phyloP scores from a whole-genome alignment of 2,888 invertebrate species.

The Celastrina argiolus region DNA sequence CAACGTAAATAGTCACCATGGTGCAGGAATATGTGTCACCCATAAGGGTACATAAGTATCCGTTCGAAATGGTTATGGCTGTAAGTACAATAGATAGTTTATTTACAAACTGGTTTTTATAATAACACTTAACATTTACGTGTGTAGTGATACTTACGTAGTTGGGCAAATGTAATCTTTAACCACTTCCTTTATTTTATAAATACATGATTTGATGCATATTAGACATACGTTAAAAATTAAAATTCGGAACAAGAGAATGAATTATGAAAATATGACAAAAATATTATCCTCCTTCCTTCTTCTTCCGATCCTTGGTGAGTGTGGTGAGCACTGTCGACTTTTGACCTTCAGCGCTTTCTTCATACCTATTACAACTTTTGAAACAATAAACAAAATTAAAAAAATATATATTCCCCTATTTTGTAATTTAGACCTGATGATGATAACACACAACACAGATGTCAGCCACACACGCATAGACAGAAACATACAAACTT shows the following conservation, averaged over 20 bases:
- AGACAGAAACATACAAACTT: too few relatives aligned
- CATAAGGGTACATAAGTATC: conserved; percentile 95
- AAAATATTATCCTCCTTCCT: too few relatives aligned
- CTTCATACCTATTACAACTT: not conserved
- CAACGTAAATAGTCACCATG: conserved; percentile 79
- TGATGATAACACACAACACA: too few relatives aligned
- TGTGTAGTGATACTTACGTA: not conserved
- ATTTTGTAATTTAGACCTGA: too few relatives aligned
- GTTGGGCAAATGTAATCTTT: not conserved
- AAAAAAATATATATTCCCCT: too few relatives aligned
- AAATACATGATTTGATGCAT: too few relatives aligned
- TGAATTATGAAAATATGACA: too few relatives aligned
- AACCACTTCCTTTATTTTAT: not conserved
- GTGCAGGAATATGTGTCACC: conserved; percentile 97
- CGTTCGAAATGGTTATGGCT: conserved; percentile 97
- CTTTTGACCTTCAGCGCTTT: not conserved
- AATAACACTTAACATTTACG: not conserved
- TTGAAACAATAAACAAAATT: too few relatives aligned
- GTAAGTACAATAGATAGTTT: conserved; percentile 78
- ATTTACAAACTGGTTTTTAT: not conserved
- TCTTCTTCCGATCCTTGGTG: too few relatives aligned
- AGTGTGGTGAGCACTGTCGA: too few relatives aligned
- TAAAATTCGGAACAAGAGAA: not conserved
- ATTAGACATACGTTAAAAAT: too few relatives aligned
- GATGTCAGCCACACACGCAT: too few relatives aligned